Percentiles rank a stretch among this genome's conserved stretches.
phyloP scores from a whole-genome alignment of 2,888 invertebrate genomes.

The Agrotis clavis region DNA sequence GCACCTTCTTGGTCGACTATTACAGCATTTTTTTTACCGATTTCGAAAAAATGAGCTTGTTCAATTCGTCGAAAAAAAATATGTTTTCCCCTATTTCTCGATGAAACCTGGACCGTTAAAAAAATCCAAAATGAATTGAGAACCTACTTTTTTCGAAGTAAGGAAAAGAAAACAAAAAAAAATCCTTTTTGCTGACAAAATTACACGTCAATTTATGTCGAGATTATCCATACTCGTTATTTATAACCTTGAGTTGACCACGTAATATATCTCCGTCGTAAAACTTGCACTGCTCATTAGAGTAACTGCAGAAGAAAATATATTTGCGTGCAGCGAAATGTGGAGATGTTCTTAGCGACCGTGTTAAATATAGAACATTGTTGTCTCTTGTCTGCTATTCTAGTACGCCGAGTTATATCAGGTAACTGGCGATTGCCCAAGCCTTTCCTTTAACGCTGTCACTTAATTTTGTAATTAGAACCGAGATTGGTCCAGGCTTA shows the following conservation, averaged over 20 bases:
- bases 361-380: slow-evolving; percentile 57
- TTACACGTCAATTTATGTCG: slow-evolving; percentile 4
- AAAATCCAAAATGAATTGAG: no score
- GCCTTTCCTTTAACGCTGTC: slow-evolving; percentile 23
- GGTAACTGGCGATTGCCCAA: slow-evolving; percentile 56
- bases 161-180: no score
- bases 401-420: slow-evolving; percentile 48
- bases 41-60: no score
- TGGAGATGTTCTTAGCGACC: slow-evolving; percentile 48
- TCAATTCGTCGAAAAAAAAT: no score
- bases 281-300: slow-evolving; percentile 40
- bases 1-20: no score
- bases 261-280: slow-evolving; percentile 21
- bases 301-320: slow-evolving; percentile 57
- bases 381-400: slow-evolving; percentile 62
- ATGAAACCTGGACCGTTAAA: no score
- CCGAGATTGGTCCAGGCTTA: neutral
- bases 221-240: neutral
- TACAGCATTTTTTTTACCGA: no score
- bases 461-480: slow-evolving; percentile 19
- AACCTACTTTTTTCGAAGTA: no score
- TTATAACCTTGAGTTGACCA: slow-evolving; percentile 30
- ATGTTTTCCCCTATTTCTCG: no score
- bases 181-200: slow-evolving; percentile 8
- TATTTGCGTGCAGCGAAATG: slow-evolving; percentile 58